Evolutionary conservation across 2,888 invertebrate genomes (phyloP).

Genomic region (Phortica magna): DNA sequence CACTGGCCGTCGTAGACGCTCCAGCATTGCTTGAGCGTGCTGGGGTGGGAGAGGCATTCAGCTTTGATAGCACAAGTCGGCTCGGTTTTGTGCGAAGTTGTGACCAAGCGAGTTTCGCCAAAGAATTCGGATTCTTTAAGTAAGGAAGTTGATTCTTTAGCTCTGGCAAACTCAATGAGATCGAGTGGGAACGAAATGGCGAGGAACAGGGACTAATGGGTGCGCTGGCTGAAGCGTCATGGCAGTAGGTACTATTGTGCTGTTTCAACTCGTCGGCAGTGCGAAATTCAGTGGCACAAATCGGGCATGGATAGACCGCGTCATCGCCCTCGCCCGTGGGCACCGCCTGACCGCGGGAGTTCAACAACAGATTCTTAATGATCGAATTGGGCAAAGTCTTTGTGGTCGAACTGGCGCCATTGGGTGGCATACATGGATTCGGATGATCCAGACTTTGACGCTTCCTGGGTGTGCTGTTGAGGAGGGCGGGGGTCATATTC

Average conservation of each 20-base stretch:
- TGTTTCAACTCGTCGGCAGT: slow-evolving; percentile 89
- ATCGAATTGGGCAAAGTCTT: slow-evolving; percentile 82
- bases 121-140: slow-evolving; percentile 71
- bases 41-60: slow-evolving; percentile 71
- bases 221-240: slow-evolving; percentile 80
- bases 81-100: slow-evolving; percentile 80
- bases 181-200: slow-evolving; percentile 81
- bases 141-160: slow-evolving; percentile 78
- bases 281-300: slow-evolving; percentile 88
- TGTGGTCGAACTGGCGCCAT: slow-evolving; percentile 74
- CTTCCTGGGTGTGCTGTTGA: slow-evolving; percentile 53
- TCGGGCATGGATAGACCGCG: slow-evolving; percentile 84
- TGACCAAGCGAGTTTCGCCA: slow-evolving; percentile 77
- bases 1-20: slow-evolving; percentile 44
- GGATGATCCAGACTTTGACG: slow-evolving; percentile 60
- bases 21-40: slow-evolving; percentile 58
- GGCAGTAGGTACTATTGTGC: slow-evolving; percentile 89
- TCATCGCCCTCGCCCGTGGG: slow-evolving; percentile 81
- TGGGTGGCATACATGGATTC: slow-evolving; percentile 43
- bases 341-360: slow-evolving; percentile 80
- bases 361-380: slow-evolving; percentile 88
- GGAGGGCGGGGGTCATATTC: neutral
- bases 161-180: slow-evolving; percentile 81
- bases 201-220: slow-evolving; percentile 76
- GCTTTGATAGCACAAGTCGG: slow-evolving; percentile 79